These are phyloP conservation scores for Zingel zingel DNA, from an alignment of 2,113 vertebrate genomes.

Conservation along the genomic window DNA sequence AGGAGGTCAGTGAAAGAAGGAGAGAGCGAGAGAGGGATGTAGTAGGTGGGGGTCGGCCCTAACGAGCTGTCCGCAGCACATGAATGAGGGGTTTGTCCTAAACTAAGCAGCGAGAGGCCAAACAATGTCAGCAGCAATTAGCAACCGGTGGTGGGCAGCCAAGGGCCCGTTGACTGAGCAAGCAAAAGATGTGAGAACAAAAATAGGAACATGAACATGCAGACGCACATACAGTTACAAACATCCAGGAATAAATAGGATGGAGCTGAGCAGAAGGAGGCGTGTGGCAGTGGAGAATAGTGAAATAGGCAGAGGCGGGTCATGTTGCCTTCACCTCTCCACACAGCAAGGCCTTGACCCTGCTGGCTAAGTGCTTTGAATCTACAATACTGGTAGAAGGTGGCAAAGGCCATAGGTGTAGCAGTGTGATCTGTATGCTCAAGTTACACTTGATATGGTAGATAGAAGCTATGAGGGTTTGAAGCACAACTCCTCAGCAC, in stretches of 20 bases:
- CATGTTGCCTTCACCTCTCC: slow-evolving; percentile 72
- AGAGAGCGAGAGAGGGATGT: slow-evolving; percentile 59
- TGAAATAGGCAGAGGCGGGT: slow-evolving; percentile 62
- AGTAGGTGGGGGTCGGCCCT: slow-evolving; percentile 81
- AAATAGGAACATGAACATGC: slow-evolving; percentile 44
- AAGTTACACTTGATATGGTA: slow-evolving; percentile 32
- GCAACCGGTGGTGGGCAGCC: slow-evolving; percentile 80
- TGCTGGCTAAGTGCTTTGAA: slow-evolving; percentile 58
- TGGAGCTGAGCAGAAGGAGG: slow-evolving; percentile 33
- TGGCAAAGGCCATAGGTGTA: slow-evolving; percentile 58
- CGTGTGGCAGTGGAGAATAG: slow-evolving; percentile 11
- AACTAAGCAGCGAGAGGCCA: slow-evolving; percentile 87
- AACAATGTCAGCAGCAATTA: slow-evolving; percentile 96
- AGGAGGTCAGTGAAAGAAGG: slow-evolving; percentile 89
- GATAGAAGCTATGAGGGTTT: slow-evolving; percentile 17
- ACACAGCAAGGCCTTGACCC: slow-evolving; percentile 70
- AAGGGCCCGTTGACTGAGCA: slow-evolving; percentile 77
- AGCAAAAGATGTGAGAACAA: slow-evolving; percentile 70
- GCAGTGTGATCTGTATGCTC: slow-evolving; percentile 52
- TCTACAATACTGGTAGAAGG: slow-evolving; percentile 43
- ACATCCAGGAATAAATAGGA: slow-evolving; percentile 61
- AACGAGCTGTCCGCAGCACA: slow-evolving; percentile 90
- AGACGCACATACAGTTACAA: slow-evolving; percentile 46
- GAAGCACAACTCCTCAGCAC: slow-evolving; percentile 17
- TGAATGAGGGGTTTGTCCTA: slow-evolving; percentile 98